Percentiles rank a stretch among this genome's conserved stretches.
phyloP scores from a whole-genome alignment of 1,140 invertebrate species.

The Drosophila burlai region DNA sequence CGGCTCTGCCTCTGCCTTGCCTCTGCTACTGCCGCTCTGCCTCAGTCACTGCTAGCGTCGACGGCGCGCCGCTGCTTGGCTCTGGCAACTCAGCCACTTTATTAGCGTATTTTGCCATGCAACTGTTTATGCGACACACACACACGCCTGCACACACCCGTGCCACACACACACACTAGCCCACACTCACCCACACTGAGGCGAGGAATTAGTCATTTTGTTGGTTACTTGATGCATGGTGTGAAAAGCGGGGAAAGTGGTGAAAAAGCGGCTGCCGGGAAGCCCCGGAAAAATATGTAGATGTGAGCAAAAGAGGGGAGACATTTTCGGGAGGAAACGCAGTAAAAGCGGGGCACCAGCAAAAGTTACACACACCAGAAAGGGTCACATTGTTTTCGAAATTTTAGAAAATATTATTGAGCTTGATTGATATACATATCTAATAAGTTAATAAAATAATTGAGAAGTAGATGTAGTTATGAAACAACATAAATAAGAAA shows the following conservation, averaged over 20 bases:
- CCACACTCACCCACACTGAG: slow-evolving; percentile 32
- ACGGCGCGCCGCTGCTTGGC: slow-evolving; percentile 25
- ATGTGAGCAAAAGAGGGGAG: not conserved
- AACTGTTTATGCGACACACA: slow-evolving; percentile 78
- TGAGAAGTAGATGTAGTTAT: not conserved
- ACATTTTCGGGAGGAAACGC: slow-evolving; percentile 3
- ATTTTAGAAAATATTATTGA: not conserved
- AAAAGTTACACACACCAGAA: slow-evolving; percentile 4
- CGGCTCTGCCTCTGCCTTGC: slow-evolving; percentile 22
- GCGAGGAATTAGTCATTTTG: slow-evolving; percentile 79
- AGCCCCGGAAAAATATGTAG: not conserved
- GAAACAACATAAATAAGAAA: not conserved
- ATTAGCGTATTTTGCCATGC: slow-evolving; percentile 82
- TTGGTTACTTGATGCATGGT: slow-evolving; percentile 80
- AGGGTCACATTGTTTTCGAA: not conserved
- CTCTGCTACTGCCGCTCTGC: slow-evolving; percentile 21
- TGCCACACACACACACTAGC: slow-evolving; percentile 21
- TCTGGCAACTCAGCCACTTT: slow-evolving; percentile 75
- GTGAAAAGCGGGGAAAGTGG: slow-evolving; percentile 1
- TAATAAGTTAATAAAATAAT: not conserved
- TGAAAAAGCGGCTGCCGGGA: not conserved
- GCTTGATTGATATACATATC: not conserved
- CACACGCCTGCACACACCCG: slow-evolving; percentile 25
- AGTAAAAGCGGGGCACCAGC: not conserved
- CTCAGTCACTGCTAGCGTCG: slow-evolving; percentile 9